A percentile compares a stretch with the other conserved stretches of the same genome.
phyloP scores from a whole-genome alignment of 2,888 invertebrate species.

The Ashinkailepas kermadecensis region DNA sequence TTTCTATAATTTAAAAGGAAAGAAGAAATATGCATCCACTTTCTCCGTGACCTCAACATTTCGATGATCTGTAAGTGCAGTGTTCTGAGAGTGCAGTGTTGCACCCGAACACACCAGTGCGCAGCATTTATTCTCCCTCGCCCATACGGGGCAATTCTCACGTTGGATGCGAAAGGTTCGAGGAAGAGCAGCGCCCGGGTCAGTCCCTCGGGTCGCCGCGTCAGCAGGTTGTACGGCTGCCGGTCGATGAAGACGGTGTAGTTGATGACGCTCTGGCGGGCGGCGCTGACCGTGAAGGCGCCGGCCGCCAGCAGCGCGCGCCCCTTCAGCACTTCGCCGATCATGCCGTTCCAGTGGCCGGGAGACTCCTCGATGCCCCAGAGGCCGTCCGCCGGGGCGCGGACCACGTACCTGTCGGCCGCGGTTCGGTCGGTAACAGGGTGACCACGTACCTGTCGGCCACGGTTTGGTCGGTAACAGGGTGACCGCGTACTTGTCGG shows the following conservation, averaged over 20 bases:
- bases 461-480: too few relatives aligned
- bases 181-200: conserved; percentile 75
- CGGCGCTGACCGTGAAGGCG: conserved; percentile 52
- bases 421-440: too few relatives aligned
- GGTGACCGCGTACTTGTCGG: too few relatives aligned
- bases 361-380: conserved; percentile 36
- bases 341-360: conserved; percentile 43
- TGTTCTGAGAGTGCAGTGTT: too few relatives aligned
- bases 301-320: conserved; percentile 53
- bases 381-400: conserved; percentile 37
- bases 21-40: too few relatives aligned
- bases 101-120: too few relatives aligned
- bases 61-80: too few relatives aligned
- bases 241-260: conserved; percentile 70
- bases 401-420: conserved; percentile 35
- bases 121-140: too few relatives aligned
- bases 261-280: conserved; percentile 52
- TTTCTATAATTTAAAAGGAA: too few relatives aligned
- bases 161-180: conserved; percentile 60
- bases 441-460: too few relatives aligned
- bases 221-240: conserved; percentile 69
- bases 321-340: conserved; percentile 46
- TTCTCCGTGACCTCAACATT: too few relatives aligned
- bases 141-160: conserved; percentile 36
- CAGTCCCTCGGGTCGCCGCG: conserved; percentile 67